A percentile compares a stretch with the other conserved stretches of the same genome.
phyloP scores from a whole-genome alignment of 1,140 invertebrate genomes.

The Chionoecetes opilio region DNA sequence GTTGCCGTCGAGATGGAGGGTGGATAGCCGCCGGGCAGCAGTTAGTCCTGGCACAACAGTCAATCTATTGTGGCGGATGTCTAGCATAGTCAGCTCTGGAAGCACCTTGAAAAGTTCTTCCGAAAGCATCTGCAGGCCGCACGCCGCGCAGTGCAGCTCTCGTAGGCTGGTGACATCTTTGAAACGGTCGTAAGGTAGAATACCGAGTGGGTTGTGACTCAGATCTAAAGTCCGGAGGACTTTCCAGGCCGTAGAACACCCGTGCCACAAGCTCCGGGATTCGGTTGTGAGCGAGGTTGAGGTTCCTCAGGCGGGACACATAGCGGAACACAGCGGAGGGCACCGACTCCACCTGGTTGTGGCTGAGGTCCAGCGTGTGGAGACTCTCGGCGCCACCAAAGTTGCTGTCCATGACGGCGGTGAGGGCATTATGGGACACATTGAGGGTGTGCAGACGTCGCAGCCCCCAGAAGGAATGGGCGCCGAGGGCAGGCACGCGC shows the following conservation, averaged over 20 bases:
- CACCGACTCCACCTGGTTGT: constrained; percentile 85
- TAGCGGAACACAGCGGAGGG: constrained; percentile 90
- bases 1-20: constrained; percentile 87
- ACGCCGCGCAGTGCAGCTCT: constrained; percentile 88
- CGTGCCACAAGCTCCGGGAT: constrained; percentile 88
- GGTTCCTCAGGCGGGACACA: constrained; percentile 86
- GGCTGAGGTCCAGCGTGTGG: constrained; percentile 84
- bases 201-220: constrained; percentile 89
- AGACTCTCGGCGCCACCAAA: constrained; percentile 84
- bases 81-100: constrained; percentile 87
- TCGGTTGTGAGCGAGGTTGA: constrained; percentile 89
- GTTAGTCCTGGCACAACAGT: constrained; percentile 71
- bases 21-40: constrained; percentile 87
- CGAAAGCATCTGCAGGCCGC: constrained; percentile 89
- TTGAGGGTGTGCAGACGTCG: constrained; percentile 88
- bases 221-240: constrained; percentile 89
- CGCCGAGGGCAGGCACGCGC: constrained; percentile 90
- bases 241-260: constrained; percentile 88
- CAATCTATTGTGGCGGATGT: constrained; percentile 89
- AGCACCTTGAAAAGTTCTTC: constrained; percentile 86
- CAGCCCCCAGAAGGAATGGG: constrained; percentile 91
- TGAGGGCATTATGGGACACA: constrained; percentile 91
- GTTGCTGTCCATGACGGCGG: constrained; percentile 85
- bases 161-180: constrained; percentile 88
- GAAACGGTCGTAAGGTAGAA: constrained; percentile 90